A percentile compares a stretch with the other conserved stretches of the same genome.
Conservation (phyloP, 2,888 invertebrate genomes). For the Limnephilus auricula region DNA sequence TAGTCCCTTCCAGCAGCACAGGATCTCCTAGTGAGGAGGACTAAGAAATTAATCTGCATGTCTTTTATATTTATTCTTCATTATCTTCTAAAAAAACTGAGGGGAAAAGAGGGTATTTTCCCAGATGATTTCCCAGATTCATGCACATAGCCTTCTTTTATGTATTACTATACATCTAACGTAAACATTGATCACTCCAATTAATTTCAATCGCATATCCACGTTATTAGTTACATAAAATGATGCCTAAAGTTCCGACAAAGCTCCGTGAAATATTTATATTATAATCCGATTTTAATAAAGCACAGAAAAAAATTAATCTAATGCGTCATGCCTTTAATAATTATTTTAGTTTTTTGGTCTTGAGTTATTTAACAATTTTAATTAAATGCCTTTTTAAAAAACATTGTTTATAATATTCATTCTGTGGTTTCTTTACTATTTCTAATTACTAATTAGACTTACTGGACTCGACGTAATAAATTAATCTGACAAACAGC, state of each 20-base stretch:
- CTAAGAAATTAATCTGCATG: no score
- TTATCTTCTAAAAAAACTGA: no score
- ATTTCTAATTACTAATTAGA: conserved; percentile 27
- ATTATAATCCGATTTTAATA: neutral
- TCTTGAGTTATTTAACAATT: conserved; percentile 17
- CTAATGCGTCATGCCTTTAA: neutral
- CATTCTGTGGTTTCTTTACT: neutral
- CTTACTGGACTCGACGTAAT: conserved; percentile 28
- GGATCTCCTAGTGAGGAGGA: no score
- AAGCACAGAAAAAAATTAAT: neutral
- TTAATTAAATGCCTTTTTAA: conserved; percentile 29
- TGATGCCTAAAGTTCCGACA: neutral
- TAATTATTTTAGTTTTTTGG: neutral
- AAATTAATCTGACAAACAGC: conserved; percentile 24
- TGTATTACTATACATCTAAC: neutral
- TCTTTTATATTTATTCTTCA: no score
- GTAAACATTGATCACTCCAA: neutral
- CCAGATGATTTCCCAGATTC: no score
- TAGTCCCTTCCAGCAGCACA: no score
- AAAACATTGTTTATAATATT: conserved; percentile 10
- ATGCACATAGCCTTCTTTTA: neutral
- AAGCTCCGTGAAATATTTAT: neutral
- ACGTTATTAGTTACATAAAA: neutral
- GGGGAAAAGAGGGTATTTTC: no score
- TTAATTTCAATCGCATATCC: neutral